Evolutionary conservation across 2,113 vertebrate species (phyloP).

Genomic region (Gallinago media): DNA sequence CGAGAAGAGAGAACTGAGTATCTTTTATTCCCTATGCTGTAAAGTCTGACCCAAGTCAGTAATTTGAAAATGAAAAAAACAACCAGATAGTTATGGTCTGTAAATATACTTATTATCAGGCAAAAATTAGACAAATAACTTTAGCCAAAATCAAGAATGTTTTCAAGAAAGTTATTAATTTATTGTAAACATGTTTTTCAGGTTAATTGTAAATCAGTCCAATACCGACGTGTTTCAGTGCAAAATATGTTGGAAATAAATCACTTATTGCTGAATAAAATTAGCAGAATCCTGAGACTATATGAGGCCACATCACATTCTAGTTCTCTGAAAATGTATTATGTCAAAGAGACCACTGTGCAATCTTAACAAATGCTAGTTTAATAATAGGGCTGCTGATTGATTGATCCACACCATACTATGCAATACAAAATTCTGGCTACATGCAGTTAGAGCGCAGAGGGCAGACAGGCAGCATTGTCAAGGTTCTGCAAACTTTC

Average conservation of each 20-base stretch:
- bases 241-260: neutral
- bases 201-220: neutral
- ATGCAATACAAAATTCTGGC: neutral
- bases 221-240: rapidly evolving
- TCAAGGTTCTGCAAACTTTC: neutral
- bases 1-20: neutral
- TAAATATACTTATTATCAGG: neutral
- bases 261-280: neutral
- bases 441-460: neutral
- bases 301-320: neutral
- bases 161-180: neutral
- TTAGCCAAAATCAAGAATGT: neutral
- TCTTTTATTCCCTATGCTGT: neutral
- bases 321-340: neutral
- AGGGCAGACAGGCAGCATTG: neutral
- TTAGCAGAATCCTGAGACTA: neutral
- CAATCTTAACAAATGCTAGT: neutral
- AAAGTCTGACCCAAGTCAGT: neutral
- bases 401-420: neutral
- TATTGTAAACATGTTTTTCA: neutral
- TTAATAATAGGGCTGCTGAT: neutral
- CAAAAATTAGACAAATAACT: neutral
- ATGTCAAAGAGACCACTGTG: neutral
- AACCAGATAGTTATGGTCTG: neutral
- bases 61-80: neutral